Percentiles rank a stretch among this genome's conserved stretches.
Conservation (phyloP, 2,113 vertebrate genomes). For the Phalacrocorax brasilianus region DNA sequence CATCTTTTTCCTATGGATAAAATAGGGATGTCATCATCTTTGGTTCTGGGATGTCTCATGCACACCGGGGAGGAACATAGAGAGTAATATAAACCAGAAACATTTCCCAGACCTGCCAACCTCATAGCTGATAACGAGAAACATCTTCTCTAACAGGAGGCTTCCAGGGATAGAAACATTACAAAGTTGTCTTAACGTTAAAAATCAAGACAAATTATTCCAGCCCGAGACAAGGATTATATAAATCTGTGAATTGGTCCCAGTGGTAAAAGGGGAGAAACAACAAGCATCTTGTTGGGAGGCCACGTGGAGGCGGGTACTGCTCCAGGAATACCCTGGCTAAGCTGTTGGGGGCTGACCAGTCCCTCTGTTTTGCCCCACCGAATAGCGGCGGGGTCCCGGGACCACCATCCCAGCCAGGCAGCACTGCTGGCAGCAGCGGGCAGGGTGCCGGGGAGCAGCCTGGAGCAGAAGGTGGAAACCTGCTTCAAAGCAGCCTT, state of each 20-base stretch:
- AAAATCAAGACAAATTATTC: not conserved
- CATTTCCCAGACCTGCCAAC: not conserved
- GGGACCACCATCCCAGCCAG: rapidly evolving
- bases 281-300: not conserved
- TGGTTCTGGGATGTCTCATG: not conserved
- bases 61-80: not conserved
- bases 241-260: not conserved
- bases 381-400: rapidly evolving
- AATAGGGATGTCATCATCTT: not conserved
- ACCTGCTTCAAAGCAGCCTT: not conserved
- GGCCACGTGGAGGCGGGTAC: not conserved
- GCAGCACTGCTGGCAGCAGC: not conserved
- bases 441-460: not conserved
- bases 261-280: not conserved
- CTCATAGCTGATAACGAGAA: not conserved
- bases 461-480: not conserved
- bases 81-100: not conserved
- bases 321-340: not conserved
- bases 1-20: not conserved
- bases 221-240: not conserved
- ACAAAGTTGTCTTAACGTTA: not conserved
- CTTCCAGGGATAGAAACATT: not conserved
- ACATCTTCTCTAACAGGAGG: not conserved
- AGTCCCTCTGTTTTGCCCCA: not conserved
- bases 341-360: not conserved